Evolutionary conservation across 2,888 invertebrate genomes (phyloP), one percentile per base, ranked within the genome.

Genomic region (Polydrusus cervinus): DNA sequence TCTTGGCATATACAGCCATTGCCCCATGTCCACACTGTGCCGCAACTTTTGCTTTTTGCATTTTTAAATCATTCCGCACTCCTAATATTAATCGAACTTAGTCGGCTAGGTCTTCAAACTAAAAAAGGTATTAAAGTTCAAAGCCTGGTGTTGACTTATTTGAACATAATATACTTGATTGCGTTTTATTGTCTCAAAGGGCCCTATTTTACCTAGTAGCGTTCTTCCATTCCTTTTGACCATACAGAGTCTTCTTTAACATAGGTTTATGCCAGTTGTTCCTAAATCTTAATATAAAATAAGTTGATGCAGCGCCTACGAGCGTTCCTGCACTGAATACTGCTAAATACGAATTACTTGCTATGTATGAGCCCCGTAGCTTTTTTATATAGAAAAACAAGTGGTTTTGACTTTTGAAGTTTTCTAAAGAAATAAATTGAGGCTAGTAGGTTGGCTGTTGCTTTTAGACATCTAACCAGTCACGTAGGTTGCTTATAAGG

Each of bases 1-100:
- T 92, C 81, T 92, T 91, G 79, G 94, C 94, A 82, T 94, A 96
- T 0, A 94, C 95, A 13, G 93, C 93, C 0, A 97, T 94, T 0
- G 97, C 95, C n/a, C 96, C 97, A 86, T 98, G 97, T n/a, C 94
- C 92, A 87, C 97, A 97, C 86, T 97, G 97, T 0, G 97, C 95
- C 5, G 96, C 97, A 49, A 96, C 93, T 89, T 98, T 98, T 0
- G 98, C 96, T 89, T 97, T 97, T 13, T 95, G 94, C 98, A 98
- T 98, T 86, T 95, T 95, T 3, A 98, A 88, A 83, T 98, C 98
- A 84, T 92, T 95, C 81, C 97, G 89, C 6, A 97, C 94, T 2
- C 96, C 94, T 79, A 98, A 87, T 7, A 97, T 93, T 88, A 98
- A 89, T 87, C 98, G 95, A 82, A 91, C 92, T 83, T 93, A 92